Percentiles rank a stretch among this genome's conserved stretches.
These are phyloP conservation scores for Pogonophryne albipinna DNA, from an alignment of 2,797 vertebrate genomes.

Conservation along the genomic window DNA sequence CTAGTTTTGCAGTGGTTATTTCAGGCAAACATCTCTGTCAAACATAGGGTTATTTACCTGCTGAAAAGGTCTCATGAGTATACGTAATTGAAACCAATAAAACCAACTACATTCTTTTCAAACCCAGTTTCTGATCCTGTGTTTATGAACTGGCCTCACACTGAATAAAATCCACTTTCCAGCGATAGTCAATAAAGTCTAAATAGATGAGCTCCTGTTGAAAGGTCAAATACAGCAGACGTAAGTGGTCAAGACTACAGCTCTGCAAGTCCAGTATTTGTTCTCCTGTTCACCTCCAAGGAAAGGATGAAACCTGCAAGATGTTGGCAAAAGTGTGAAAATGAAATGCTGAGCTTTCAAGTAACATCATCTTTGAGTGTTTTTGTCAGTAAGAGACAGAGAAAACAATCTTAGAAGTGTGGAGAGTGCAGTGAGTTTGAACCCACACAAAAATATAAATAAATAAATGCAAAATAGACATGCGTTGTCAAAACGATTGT, in stretches of 20 bases:
- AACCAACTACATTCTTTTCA: no score
- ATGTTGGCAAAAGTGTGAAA: constrained; percentile 24
- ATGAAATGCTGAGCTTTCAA: constrained; percentile 46
- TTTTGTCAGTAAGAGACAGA: constrained; percentile 28
- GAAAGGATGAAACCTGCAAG: constrained; percentile 5
- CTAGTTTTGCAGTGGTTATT: not conserved
- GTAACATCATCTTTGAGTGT: constrained; percentile 28
- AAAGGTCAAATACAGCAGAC: constrained; percentile 32
- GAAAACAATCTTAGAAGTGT: constrained; percentile 17
- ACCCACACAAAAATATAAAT: not conserved
- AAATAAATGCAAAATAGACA: constrained; percentile 16
- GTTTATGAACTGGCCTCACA: not conserved
- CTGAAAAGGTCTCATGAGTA: constrained; percentile 9
- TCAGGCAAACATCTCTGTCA: not conserved
- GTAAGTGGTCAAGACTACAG: not conserved
- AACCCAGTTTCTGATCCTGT: no score
- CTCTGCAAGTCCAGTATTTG: not conserved
- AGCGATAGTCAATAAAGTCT: not conserved
- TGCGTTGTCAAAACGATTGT: constrained; percentile 51
- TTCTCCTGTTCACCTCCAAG: constrained; percentile 1
- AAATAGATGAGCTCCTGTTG: not conserved
- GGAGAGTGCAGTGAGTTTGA: constrained; percentile 17
- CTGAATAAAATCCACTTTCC: not conserved
- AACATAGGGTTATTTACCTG: not conserved
- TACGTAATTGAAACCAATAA: no score